Conservation (phyloP, 2,888 invertebrate species). For the Agrotis puta region DNA sequence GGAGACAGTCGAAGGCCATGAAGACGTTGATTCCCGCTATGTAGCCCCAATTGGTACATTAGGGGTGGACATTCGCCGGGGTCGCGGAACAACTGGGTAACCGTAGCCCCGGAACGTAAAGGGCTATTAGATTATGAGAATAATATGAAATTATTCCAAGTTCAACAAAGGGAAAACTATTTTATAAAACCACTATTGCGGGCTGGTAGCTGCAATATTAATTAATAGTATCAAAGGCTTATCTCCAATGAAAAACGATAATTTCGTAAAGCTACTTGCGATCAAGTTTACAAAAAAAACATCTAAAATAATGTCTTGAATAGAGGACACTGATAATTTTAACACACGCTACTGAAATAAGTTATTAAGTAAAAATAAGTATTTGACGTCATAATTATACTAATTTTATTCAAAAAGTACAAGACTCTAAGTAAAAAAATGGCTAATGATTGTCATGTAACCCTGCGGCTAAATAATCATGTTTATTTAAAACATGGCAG, state of each 20-base stretch:
- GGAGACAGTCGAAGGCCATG: too few relatives aligned
- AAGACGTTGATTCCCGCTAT: too few relatives aligned
- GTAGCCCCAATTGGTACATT: too few relatives aligned
- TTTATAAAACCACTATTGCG: too few relatives aligned
- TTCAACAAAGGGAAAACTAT: too few relatives aligned
- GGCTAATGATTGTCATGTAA: conserved; percentile 8
- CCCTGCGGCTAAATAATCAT: background rate
- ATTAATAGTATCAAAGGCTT: background rate
- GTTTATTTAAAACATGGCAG: background rate
- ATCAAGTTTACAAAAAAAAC: background rate
- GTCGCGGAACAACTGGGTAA: too few relatives aligned
- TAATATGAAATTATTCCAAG: too few relatives aligned
- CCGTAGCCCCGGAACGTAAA: too few relatives aligned
- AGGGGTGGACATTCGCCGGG: too few relatives aligned
- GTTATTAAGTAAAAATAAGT: background rate
- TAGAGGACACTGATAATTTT: background rate
- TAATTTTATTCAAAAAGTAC: conserved; percentile 21
- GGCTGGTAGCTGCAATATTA: too few relatives aligned
- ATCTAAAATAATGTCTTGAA: background rate
- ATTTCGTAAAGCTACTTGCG: background rate
- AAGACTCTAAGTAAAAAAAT: conserved; percentile 1
- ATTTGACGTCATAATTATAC: background rate
- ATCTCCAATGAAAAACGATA: background rate
- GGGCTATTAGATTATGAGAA: too few relatives aligned
- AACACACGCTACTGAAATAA: conserved; percentile 6